Evolutionary conservation across 2,888 invertebrate species (phyloP), one percentile per base, ranked within the genome.

Genomic region (Ommatoiulus sabulosus): DNA sequence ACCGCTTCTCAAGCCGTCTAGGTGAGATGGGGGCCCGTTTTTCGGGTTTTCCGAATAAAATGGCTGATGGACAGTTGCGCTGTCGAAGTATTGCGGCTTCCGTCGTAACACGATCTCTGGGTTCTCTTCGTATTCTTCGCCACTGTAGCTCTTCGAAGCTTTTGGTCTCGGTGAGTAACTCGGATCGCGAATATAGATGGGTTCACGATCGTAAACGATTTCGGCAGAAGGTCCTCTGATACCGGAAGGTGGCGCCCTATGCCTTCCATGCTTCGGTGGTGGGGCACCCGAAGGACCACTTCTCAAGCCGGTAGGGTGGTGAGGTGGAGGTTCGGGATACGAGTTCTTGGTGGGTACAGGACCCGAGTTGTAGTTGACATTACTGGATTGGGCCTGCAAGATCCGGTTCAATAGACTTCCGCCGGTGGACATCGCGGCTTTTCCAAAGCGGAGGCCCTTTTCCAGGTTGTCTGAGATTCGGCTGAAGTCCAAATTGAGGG

Each of bases 351-450:
- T 8, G 24, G 72, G 24, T 7, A 4, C 7, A 8, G 72, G 85
- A 7, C 44, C 44, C 85, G 43, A 10, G 85, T 85, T 20, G 44
- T 85, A 46, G 12, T 85, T 3, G 7, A 43, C 85, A 44, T 85
- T 44, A 44, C 44, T 85, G 44, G 20, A 43, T 44, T 46, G 85
- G 85, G 85, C 46, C n/a, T 43, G 43, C n/a, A 85, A 44, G 20
- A 85, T 43, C 43, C 10, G 17, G 35, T 24, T 87, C 24, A 87
- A 48, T 8, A 87, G 57, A n/a, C 20, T 43, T 24, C 87, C 87
- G 24, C 87, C 87, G 12, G 87, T 48, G 43, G 52, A 44, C 35
- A 35, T 48, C 15, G 87, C 87, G 35, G 87, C 87, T 87, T 87
- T 87, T 15, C 87, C 87, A 12, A 87, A 35, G 10, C 87, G 52